Base-by-base conservation (phyloP, 2,797 vertebrate species). In the Melanotaenia trifasciata region DNA sequence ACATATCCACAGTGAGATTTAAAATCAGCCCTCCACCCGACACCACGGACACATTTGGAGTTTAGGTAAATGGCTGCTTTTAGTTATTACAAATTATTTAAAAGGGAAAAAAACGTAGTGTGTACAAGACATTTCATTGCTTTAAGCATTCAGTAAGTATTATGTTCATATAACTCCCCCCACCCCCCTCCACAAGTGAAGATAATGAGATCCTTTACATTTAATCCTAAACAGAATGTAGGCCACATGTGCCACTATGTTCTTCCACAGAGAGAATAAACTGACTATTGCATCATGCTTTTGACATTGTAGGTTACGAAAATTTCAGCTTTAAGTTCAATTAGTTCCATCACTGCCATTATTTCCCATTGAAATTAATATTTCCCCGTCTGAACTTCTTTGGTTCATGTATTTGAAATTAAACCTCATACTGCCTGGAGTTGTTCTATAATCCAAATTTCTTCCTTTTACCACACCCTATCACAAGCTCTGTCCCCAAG, bases 401-500 rank as follows among this genome's bases (percentile, higher is more conserved):
- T 57, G 35, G 20, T 67, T 20, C 11, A 67, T 40, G 51, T 32
- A 67, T 71, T 54, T 68, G 1, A 76, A 72, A 72, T 68, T 32
- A 79, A 22, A 28, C 36, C 14, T 64, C 2, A 0, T 67, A 3
- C 40, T 61, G 56, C 64, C 64, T 56, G 0, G 3, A 67, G 43
- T 66, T 4, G 1, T 47, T 72, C 68, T 61, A 11, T 45, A 67
- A 64, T 67, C 58, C 43, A 67, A 66, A 76, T 62, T 63, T n/a
- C 74, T 53, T 22, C 51, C 54, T 20, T 59, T 43, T 26, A 74
- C 65, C 71, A 67, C 76, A 64, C 67, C 72, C 67, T 1, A 32
- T 72, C 50, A 58, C 30, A 58, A 77, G 67, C 64, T 28, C 58
- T 60, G 58, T 72, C 43, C 50, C 66, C 50, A 79, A 59, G 76